Evolutionary conservation across 2,888 invertebrate species (phyloP).

Genomic region (Junonia oenone): DNA sequence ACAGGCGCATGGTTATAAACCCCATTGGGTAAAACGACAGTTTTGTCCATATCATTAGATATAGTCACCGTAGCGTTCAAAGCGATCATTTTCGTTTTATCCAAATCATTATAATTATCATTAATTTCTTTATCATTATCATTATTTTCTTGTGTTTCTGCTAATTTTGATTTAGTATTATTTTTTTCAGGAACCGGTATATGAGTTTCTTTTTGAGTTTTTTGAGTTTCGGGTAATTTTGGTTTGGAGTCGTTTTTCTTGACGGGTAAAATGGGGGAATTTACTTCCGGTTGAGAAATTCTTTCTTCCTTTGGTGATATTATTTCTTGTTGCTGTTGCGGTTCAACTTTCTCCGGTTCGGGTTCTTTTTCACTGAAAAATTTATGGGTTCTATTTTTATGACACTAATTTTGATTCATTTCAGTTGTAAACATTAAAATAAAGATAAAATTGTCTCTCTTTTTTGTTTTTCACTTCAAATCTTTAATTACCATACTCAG

Average conservation of each 20-base stretch:
- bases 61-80: conserved; percentile 32
- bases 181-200: no score
- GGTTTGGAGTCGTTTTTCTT: conserved; percentile 16
- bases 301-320: conserved; percentile 45
- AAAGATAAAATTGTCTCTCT: no score
- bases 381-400: no score
- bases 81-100: conserved; percentile 43
- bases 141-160: no score
- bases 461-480: no score
- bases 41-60: conserved; percentile 46
- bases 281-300: conserved; percentile 32
- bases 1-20: conserved; percentile 47
- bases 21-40: conserved; percentile 51
- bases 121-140: not conserved
- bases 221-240: not conserved
- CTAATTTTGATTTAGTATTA: no score
- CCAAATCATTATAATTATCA: conserved; percentile 31
- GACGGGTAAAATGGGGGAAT: conserved; percentile 44
- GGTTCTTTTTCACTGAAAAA: conserved; percentile 24
- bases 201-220: no score
- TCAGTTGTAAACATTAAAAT: no score
- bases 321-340: conserved; percentile 30
- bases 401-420: no score
- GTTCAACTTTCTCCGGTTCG: conserved; percentile 43
- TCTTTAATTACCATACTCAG: no score